Base-by-base conservation (phyloP, 2,888 invertebrate genomes). In the Pheosia tremula region DNA sequence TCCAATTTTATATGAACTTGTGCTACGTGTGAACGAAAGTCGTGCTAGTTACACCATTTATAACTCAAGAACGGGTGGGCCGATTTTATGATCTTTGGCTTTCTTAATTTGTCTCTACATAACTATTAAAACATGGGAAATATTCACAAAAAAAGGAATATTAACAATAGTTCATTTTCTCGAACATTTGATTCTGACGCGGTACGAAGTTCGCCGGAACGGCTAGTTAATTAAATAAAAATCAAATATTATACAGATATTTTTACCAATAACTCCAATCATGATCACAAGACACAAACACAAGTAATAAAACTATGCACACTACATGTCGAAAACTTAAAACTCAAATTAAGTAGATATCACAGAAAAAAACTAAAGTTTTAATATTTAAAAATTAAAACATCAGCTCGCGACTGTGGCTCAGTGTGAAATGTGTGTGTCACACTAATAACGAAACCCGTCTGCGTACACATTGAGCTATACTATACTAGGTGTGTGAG, bases 201-300 rank as follows among this genome's bases (percentile, higher is more conserved):
- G 24, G 24, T 24, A 24, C 24, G 24, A 24, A 24, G 24, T 24
- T 24, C 24, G 24, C 24, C 24, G 24, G 24, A 24, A 24, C 24
- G 2, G 24, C 5, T 5, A 41, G 10, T 10, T 47, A 47, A 47
- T 37, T 36, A 45, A n/a, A 53, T 13, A 47, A 37, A 11, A 47
- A n/a, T 6, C 8, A 38, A 11, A n/a, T 38, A 59, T 49, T 56
- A 37, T 50, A 50, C 45, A 64, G 47, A 3, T 69, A 71, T 57
- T 61, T 58, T 71, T 72, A 81, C 81, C 81, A 55, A 81, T 77
- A 57, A 68, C 67, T 63, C 73, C 81, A 65, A 81, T 79, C 82
- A 83, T 83, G 68, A 64, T 75, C 57, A 66, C 67, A 57, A 60
- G 50, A 68, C 59, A 70, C 67, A 63, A 66, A 71, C 71, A 60